Evolutionary conservation across 2,113 vertebrate genomes (phyloP), one percentile per base, ranked within the genome.

Genomic region (Stegostoma tigrinum): DNA sequence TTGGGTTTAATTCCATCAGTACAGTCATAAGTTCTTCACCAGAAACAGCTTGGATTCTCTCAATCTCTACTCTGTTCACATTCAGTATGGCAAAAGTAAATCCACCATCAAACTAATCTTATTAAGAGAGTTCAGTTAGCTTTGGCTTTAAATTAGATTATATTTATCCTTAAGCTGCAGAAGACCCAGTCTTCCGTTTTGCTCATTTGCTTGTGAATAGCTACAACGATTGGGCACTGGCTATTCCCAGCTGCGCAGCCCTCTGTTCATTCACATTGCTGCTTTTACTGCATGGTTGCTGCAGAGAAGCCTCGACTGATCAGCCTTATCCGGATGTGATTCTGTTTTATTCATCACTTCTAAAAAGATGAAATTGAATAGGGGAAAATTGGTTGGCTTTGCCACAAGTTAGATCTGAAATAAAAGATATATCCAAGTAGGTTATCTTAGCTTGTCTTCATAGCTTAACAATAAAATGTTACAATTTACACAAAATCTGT

Each of bases 131-230:
- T 96, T 96, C 93, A 94, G 94, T 97, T 97, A 96, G 96, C 96
- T 96, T 97, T 96, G 96, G 96, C 96, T 97, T 96, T 96, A 97
- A 97, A 97, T 97, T 97, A 97, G 96, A 96, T 97, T 97, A 97
- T 97, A 97, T 97, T 97, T 68, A 95, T 95, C 96, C 96, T 97
- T 96, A 97, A 96, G 97, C 97, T 97, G 96, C 96, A 96, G 78
- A 96, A 96, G 96, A 97, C 96, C 97, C 75, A 70, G 96, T 97
- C 97, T 96, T 96, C 96, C 94, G 96, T 97, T 97, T 97, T 97
- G 97, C 97, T 97, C 97, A 96, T 96, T 96, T 96, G 96, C 95
- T 96, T 96, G 96, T 96, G 96, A 97, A 97, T 96, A 96, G 96
- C 96, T 97, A 96, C 97, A 96, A 96, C 96, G 97, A 96, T 96